Evolutionary conservation across 2,113 vertebrate genomes (phyloP).

Genomic region (Festucalex cinctus): DNA sequence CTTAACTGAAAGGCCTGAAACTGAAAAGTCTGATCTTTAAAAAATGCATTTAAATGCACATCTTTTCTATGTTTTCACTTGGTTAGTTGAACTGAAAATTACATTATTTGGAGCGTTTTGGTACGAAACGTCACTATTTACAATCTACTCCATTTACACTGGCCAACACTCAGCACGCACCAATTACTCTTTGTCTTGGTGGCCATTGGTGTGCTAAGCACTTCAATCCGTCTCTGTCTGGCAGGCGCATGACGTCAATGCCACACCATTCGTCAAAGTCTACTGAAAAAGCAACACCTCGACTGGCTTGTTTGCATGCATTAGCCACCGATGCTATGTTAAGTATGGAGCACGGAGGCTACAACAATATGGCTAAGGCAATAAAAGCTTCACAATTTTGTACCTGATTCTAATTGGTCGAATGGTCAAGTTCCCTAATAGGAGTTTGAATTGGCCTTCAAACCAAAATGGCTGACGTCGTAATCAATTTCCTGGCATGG

Average conservation of each 20-base stretch:
- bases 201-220: slow-evolving; percentile 74
- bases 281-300: slow-evolving; percentile 53
- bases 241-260: slow-evolving; percentile 58
- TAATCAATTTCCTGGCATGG: background rate
- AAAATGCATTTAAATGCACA: background rate
- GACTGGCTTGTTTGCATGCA: slow-evolving; percentile 32
- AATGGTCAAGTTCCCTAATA: background rate
- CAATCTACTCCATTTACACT: slow-evolving; percentile 65
- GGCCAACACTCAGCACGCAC: slow-evolving; percentile 64
- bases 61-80: background rate
- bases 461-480: background rate
- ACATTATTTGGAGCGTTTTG: background rate
- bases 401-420: background rate
- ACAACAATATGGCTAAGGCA: background rate
- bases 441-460: background rate
- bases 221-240: slow-evolving; percentile 80
- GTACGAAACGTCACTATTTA: background rate
- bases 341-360: background rate
- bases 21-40: too few relatives aligned
- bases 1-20: background rate
- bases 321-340: slow-evolving; percentile 36
- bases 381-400: background rate
- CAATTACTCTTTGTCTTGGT: slow-evolving; percentile 78
- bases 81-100: background rate
- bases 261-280: slow-evolving; percentile 61